Evolutionary conservation across 2,888 invertebrate species (phyloP).

Genomic region (Cataglyphis cursor): DNA sequence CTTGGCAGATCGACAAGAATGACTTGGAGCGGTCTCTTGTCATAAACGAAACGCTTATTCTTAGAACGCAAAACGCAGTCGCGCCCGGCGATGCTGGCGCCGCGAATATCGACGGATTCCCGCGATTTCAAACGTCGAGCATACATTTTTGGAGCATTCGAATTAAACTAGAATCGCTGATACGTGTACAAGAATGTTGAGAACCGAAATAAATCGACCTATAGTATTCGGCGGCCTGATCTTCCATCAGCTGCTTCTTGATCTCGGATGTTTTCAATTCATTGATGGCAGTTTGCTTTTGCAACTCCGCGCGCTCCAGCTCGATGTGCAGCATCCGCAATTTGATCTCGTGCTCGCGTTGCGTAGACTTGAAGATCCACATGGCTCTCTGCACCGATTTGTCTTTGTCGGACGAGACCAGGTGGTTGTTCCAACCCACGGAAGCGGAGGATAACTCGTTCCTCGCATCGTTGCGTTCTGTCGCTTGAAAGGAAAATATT

Average conservation of each 20-base stretch:
- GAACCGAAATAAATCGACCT: conserved; percentile 61
- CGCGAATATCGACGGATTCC: not conserved
- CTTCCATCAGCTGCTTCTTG: conserved; percentile 76
- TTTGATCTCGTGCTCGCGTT: conserved; percentile 79
- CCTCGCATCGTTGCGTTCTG: conserved; percentile 2
- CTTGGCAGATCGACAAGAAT: not conserved
- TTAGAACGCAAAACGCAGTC: conserved; percentile 21
- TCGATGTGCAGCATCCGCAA: conserved; percentile 78
- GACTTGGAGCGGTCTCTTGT: conserved; percentile 17
- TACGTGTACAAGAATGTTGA: conserved; percentile 27
- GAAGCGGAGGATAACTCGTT: not conserved
- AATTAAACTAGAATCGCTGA: not conserved
- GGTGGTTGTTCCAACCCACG: conserved; percentile 20
- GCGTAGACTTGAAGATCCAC: conserved; percentile 74
- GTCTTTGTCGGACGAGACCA: conserved; percentile 15
- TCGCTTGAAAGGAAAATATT: conserved; percentile 25
- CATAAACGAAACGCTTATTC: conserved; percentile 50
- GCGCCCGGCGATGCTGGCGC: conserved; percentile 41
- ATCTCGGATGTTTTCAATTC: conserved; percentile 79
- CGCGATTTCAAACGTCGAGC: conserved; percentile 6
- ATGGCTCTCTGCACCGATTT: conserved; percentile 60
- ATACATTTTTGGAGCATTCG: not conserved
- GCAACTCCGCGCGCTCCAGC: conserved; percentile 79
- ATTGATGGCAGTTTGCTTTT: conserved; percentile 79
- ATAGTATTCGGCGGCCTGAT: conserved; percentile 76